Percentiles rank a stretch among this genome's conserved stretches.
Conservation (phyloP, 2,888 invertebrate genomes). For the Tolmerus cingulatus region DNA sequence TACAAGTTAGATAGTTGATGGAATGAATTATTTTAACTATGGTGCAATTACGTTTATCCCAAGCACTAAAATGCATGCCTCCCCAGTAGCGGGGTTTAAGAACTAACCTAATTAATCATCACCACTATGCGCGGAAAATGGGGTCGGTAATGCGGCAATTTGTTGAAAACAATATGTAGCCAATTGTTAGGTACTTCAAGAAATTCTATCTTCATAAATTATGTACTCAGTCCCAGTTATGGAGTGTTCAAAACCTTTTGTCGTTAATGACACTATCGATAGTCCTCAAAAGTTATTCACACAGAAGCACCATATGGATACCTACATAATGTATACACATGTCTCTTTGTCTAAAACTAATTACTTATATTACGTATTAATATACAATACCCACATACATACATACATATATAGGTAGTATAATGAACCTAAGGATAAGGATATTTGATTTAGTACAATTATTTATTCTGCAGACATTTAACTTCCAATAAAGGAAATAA, state of each 20-base stretch:
- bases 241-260: background rate
- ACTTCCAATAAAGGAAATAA: too few species aligned
- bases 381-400: too few species aligned
- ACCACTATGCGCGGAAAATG: background rate
- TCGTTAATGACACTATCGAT: background rate
- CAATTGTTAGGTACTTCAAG: background rate
- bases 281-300: background rate
- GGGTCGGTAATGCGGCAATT: background rate
- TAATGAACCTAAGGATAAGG: too few species aligned
- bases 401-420: too few species aligned
- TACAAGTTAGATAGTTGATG: background rate
- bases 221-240: background rate
- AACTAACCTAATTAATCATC: background rate
- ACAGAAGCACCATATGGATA: too few species aligned
- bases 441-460: too few species aligned
- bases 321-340: too few species aligned
- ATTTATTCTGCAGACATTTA: too few species aligned
- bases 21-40: background rate
- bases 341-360: too few species aligned
- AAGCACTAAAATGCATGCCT: background rate
- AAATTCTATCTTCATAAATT: background rate
- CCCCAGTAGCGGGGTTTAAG: background rate
- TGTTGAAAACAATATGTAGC: background rate
- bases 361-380: too few species aligned
- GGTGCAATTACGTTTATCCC: background rate